Percentiles rank a stretch among this genome's conserved stretches.
Evolutionary conservation across 2,113 vertebrate species (phyloP).

Genomic region (Halichoerus grypus): DNA sequence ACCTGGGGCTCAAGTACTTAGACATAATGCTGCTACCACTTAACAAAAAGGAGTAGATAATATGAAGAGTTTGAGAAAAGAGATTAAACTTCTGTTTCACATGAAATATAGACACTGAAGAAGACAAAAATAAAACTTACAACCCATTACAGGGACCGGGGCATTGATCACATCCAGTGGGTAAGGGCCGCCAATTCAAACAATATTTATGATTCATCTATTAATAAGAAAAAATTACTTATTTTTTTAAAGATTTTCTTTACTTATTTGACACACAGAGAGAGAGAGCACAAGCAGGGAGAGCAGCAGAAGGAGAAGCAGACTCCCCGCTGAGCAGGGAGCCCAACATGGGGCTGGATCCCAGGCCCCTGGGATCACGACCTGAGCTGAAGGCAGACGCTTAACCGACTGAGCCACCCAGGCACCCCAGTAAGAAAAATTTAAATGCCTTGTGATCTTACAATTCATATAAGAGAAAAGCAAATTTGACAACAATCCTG

Average conservation of each 20-base stretch:
- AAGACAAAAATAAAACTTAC: background rate
- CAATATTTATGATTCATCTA: background rate
- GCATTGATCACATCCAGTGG: background rate
- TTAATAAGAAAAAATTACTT: background rate
- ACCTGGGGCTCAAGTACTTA: background rate
- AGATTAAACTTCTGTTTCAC: background rate
- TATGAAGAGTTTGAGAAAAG: background rate
- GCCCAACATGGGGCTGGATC: too few species aligned
- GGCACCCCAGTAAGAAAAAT: too few species aligned
- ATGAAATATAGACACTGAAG: background rate
- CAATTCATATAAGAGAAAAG: background rate
- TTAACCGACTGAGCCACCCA: too few species aligned
- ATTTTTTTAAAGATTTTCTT: too few species aligned
- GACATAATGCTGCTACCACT: background rate
- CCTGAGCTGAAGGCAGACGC: too few species aligned
- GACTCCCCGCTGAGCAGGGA: too few species aligned
- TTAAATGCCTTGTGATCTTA: background rate
- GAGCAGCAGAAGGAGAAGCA: too few species aligned
- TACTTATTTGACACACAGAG: too few species aligned
- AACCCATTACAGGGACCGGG: background rate
- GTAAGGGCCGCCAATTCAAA: background rate
- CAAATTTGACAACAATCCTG: background rate
- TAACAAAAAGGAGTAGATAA: background rate
- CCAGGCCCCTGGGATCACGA: too few species aligned
- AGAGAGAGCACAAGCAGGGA: too few species aligned